Conservation (phyloP, 2,113 vertebrate species). For the Pteropus alecto region DNA sequence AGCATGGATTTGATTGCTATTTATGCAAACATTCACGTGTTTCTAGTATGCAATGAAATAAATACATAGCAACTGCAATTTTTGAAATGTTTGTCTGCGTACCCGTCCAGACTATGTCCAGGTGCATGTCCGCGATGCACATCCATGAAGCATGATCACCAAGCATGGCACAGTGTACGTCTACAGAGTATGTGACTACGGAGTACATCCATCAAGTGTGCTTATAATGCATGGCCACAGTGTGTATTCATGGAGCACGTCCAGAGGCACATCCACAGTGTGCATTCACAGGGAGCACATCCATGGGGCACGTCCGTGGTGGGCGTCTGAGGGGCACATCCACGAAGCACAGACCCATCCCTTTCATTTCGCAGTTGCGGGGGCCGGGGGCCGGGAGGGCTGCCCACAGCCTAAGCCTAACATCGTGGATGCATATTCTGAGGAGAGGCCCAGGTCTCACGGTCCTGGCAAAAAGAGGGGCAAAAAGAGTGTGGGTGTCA, state of each 20-base stretch:
- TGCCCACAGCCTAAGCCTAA: not conserved
- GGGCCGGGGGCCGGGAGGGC: not conserved
- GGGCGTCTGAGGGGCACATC: fast-evolving
- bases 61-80: not conserved
- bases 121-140: not conserved
- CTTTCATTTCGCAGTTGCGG: not conserved
- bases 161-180: not conserved
- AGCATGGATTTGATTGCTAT: not conserved
- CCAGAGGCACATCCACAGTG: fast-evolving
- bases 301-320: not conserved
- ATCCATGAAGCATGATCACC: not conserved
- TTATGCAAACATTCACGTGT: not conserved
- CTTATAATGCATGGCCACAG: too few species aligned
- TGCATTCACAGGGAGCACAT: not conserved
- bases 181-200: not conserved
- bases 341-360: not conserved
- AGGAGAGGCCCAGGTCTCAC: not conserved
- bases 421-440: too few species aligned
- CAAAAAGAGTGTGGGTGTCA: not conserved
- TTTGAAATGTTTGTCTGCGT: not conserved
- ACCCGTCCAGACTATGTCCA: not conserved
- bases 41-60: not conserved
- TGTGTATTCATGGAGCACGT: too few species aligned
- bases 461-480: not conserved
- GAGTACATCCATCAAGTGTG: fast-evolving